These are phyloP conservation scores for Acrobasis repandana DNA, from an alignment of 2,888 invertebrate species.

Conservation along the genomic window DNA sequence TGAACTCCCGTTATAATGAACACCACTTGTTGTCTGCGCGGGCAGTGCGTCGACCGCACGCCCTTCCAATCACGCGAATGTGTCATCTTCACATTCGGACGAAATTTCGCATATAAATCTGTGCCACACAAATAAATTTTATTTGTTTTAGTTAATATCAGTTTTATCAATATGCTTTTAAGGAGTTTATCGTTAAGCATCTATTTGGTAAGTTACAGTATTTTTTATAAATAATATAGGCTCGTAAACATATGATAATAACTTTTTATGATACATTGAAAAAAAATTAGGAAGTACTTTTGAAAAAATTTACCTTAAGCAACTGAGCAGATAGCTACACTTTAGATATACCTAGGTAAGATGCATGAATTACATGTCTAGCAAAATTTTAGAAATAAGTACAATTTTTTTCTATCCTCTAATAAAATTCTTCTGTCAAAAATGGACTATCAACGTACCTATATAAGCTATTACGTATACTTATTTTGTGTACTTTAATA, in stretches of 20 bases:
- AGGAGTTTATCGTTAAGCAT: slow-evolving; percentile 59
- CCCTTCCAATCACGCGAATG: slow-evolving; percentile 77
- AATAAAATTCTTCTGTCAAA: too few relatives aligned
- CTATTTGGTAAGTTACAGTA: slow-evolving; percentile 63
- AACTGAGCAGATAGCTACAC: too few relatives aligned
- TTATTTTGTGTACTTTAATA: too few relatives aligned
- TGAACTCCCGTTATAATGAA: slow-evolving; percentile 80
- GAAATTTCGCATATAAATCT: slow-evolving; percentile 69
- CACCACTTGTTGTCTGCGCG: slow-evolving; percentile 77
- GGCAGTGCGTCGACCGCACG: slow-evolving; percentile 82
- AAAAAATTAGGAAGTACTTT: too few relatives aligned
- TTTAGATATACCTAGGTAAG: too few relatives aligned
- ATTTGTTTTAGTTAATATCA: slow-evolving; percentile 46
- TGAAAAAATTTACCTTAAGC: too few relatives aligned
- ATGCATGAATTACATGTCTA: too few relatives aligned
- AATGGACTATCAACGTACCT: too few relatives aligned
- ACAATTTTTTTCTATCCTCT: too few relatives aligned
- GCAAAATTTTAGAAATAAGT: too few relatives aligned
- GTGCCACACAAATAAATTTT: slow-evolving; percentile 44
- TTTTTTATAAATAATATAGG: background rate
- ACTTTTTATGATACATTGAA: background rate
- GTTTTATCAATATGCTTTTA: slow-evolving; percentile 66
- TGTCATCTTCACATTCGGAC: slow-evolving; percentile 69
- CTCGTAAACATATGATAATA: background rate
- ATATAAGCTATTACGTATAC: too few relatives aligned